Conservation (phyloP, 1,140 invertebrate genomes). For the Muscidifurax raptorellus region DNA sequence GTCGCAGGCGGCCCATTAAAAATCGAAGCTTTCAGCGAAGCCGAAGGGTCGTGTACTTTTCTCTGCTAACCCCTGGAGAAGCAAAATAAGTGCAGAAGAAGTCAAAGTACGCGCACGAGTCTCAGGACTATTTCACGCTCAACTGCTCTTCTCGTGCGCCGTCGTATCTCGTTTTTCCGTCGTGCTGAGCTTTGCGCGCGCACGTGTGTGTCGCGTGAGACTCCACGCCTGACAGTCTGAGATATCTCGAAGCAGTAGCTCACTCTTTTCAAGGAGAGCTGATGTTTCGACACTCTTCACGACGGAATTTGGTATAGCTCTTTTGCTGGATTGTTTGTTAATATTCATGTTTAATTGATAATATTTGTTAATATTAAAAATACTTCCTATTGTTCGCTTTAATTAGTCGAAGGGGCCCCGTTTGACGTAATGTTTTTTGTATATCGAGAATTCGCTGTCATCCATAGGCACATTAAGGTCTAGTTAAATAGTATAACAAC, state of each 20-base stretch:
- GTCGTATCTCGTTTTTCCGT: slow-evolving; percentile 70
- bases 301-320: too few species aligned
- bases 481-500: too few species aligned
- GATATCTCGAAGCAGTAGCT: slow-evolving; percentile 19
- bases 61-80: neutral
- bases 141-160: slow-evolving; percentile 59
- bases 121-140: slow-evolving; percentile 69
- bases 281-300: too few species aligned
- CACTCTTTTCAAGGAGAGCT: neutral
- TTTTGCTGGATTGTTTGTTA: neutral
- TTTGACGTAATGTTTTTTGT: too few species aligned
- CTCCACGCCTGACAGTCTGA: slow-evolving; percentile 3
- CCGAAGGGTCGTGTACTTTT: neutral
- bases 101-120: neutral
- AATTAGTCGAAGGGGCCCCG: too few species aligned
- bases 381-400: too few species aligned
- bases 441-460: too few species aligned
- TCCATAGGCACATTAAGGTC: too few species aligned
- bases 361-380: too few species aligned
- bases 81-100: neutral
- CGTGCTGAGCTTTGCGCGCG: slow-evolving; percentile 55
- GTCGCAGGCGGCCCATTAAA: neutral
- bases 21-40: slow-evolving; percentile 31
- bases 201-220: slow-evolving; percentile 10
- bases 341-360: too few species aligned